phyloP scores from a whole-genome alignment of 2,888 invertebrate species.

The Ypsolopha scabrella region DNA sequence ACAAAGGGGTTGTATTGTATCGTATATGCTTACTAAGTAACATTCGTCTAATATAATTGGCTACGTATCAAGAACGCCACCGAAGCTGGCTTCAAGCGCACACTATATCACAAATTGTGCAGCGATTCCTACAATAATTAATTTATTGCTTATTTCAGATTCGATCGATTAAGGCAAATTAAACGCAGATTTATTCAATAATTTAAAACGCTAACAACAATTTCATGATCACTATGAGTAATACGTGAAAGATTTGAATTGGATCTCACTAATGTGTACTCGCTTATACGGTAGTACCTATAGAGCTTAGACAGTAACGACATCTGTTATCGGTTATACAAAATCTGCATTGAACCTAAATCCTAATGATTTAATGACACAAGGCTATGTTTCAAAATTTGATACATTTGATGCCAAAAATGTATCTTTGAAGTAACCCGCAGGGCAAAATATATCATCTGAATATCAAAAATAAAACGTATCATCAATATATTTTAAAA shows the following conservation, averaged over 20 bases:
- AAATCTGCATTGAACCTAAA: neutral
- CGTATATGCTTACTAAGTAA: constrained; percentile 48
- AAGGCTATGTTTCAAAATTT: too few species aligned
- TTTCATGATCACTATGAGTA: constrained; percentile 1
- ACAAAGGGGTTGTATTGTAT: neutral
- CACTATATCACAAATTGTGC: constrained; percentile 63
- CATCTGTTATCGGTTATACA: neutral
- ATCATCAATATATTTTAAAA: constrained; percentile 29
- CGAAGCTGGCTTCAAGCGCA: constrained; percentile 48
- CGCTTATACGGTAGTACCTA: neutral
- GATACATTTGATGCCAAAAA: neutral
- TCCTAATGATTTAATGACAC: neutral
- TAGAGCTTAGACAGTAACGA: too few species aligned
- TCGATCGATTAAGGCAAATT: constrained; percentile 54
- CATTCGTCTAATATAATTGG: constrained; percentile 62
- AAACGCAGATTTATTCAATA: constrained; percentile 30
- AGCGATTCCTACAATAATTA: constrained; percentile 38
- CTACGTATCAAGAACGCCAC: constrained; percentile 63
- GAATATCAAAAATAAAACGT: constrained; percentile 66
- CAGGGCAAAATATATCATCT: constrained; percentile 59
- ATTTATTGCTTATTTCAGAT: constrained; percentile 63
- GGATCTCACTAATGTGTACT: neutral
- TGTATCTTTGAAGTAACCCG: constrained; percentile 18
- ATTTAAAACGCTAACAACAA: constrained; percentile 1
- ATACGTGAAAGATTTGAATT: neutral